Conservation (phyloP, 2,797 vertebrate genomes). For the Helostoma temminkii region DNA sequence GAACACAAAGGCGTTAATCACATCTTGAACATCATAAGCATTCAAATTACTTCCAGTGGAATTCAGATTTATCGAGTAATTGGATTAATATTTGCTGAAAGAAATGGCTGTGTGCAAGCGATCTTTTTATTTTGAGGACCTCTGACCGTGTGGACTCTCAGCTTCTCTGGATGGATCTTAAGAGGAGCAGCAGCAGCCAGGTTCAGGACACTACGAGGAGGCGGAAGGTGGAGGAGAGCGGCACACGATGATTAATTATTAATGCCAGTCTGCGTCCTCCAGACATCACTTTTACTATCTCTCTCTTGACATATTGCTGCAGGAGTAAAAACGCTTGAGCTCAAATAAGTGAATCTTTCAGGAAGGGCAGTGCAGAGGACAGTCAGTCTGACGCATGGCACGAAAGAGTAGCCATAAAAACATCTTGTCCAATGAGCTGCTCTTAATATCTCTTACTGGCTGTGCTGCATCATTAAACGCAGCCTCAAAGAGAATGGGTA, state of each 20-base stretch:
- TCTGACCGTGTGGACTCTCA: constrained; percentile 25
- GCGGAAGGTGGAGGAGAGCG: constrained; percentile 54
- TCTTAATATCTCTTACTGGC: constrained; percentile 14
- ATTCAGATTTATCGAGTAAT: constrained; percentile 74
- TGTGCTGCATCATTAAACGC: constrained; percentile 38
- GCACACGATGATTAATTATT: constrained; percentile 80
- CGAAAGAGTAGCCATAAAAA: neutral
- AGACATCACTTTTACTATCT: constrained; percentile 73
- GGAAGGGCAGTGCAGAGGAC: constrained; percentile 65
- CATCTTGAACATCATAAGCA: constrained; percentile 53
- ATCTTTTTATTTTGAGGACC: constrained; percentile 43
- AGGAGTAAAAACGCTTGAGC: constrained; percentile 64
- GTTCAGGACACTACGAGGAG: constrained; percentile 59
- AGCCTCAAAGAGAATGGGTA: constrained; percentile 36
- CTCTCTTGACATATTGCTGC: constrained; percentile 47
- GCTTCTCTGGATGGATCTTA: constrained; percentile 67
- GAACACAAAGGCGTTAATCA: constrained; percentile 64
- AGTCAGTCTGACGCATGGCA: neutral
- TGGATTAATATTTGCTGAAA: constrained; percentile 75
- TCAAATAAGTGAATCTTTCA: constrained; percentile 63
- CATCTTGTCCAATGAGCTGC: constrained; percentile 29
- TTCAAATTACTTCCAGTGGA: constrained; percentile 48
- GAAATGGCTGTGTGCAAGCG: constrained; percentile 27
- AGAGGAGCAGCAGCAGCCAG: constrained; percentile 28
- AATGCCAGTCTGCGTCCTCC: constrained; percentile 75